phyloP scores from a whole-genome alignment of 2,113 vertebrate genomes.

The Trinectes maculatus region DNA sequence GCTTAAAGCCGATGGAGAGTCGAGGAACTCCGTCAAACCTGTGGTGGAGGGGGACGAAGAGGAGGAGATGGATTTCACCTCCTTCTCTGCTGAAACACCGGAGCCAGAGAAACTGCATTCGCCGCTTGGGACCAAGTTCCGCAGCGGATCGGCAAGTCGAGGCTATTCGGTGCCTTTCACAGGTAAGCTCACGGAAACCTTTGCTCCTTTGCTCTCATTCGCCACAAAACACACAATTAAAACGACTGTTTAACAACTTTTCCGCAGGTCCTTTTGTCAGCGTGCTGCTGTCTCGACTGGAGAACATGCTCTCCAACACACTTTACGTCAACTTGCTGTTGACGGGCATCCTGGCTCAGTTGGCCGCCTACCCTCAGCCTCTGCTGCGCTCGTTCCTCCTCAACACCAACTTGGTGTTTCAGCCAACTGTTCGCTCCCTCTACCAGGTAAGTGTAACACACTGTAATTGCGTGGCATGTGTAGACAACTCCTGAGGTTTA shows the following conservation, averaged over 20 bases:
- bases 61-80: conserved; percentile 86
- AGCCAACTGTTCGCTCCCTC: conserved; percentile 94
- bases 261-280: conserved; percentile 93
- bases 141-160: conserved; percentile 56
- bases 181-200: conserved; percentile 75
- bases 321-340: conserved; percentile 93
- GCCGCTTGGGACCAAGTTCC: conserved; percentile 82
- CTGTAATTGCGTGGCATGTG: not conserved
- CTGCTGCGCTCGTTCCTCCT: conserved; percentile 96
- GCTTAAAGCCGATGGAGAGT: conserved; percentile 58
- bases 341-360: conserved; percentile 93
- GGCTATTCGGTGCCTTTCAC: conserved; percentile 88
- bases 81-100: conserved; percentile 85
- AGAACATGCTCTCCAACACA: conserved; percentile 96
- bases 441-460: conserved; percentile 86
- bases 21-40: conserved; percentile 55
- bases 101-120: conserved; percentile 81
- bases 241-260: not conserved
- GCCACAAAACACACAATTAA: not conserved
- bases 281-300: conserved; percentile 93
- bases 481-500: not conserved
- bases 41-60: conserved; percentile 66
- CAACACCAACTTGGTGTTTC: conserved; percentile 97
- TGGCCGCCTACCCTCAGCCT: conserved; percentile 95
- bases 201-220: not conserved